Evolutionary conservation across 2,888 invertebrate species (phyloP), one percentile per base, ranked within the genome.

Genomic region (Hypsopygia costalis): DNA sequence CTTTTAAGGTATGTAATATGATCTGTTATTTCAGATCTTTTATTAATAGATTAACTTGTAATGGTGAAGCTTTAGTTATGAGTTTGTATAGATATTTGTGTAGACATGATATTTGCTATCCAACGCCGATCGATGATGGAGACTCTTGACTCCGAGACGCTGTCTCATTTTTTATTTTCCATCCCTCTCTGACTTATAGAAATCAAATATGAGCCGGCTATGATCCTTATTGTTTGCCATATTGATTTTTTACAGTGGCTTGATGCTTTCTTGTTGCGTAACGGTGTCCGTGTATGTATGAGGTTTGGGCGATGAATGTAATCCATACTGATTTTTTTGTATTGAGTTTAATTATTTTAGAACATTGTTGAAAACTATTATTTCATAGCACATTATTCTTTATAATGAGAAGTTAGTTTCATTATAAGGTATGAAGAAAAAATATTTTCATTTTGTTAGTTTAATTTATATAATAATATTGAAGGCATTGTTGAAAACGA

Each of bases 71-170:
- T 49, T 41, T 44, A 49, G 54, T 55, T 46, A 47, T 36, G 39
- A 41, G 49, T 61, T 54, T 58, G 49, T 53, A 49, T 43, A 40
- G 43, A 34, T 41, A 50, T 52, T 47, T 38, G 35, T 42, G 46
- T 43, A 41, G 42, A 37, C 41, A 49, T 58, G 56, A 50, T 58
- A 54, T 59, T 67, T 59, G 47, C 45, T 53, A 55, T 55, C 52
- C 52, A 62, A 69, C 61, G 58, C 73, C 75, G 86, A 87, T 88
- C 88, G 77, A 88, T 88, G 77, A 61, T 47, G 64, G 69, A 78
- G 78, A 85, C 83, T 86, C 85, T 87, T 88, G 87, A 88, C 82
- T 88, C 78, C 59, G 52, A 68, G 52, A 58, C 55, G 53, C 76
- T 62, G 64, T 76, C 70, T 79, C 77, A 66, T 69, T 71, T 71